Evolutionary conservation across 2,888 invertebrate species (phyloP), one percentile per base, ranked within the genome.

Genomic region (Conus canariensis): DNA sequence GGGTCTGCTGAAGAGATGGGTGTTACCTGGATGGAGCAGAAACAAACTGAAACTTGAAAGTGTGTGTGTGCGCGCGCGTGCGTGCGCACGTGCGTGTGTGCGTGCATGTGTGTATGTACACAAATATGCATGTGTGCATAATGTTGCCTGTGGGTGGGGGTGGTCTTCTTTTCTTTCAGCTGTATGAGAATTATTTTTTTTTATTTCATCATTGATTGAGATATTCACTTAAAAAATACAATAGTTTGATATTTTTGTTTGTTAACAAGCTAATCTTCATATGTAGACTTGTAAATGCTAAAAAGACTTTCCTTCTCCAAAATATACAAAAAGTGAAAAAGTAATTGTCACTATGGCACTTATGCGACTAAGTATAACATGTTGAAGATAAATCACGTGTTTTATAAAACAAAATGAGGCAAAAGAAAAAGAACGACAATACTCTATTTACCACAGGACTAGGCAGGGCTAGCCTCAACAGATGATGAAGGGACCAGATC

Each of bases 401-500:
- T n/a, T 67, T 19, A 77, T 77, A 22, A 6, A 22, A 22, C 22
- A 16, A 77, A 77, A n/a, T 77, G 77, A 77, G n/a, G 25, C 77
- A n/a, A 30, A 22, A 77, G 16, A 19, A 19, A 19, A 22, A 77
- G 19, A 10, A 67, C 0, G 67, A 67, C 12, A 67, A 67, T 14
- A 19, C 12, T 67, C 5, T 67, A 10, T 9, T 77, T 77, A 77
- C 77, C 77, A n/a, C 77, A 77, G 77, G 77, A 30, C 77, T 77
- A 77, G 2, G 77, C 77, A 77, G 77, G 77, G 77, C 77, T 77
- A 30, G 25, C 25, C 77, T n/a, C 25, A 5, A 77, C 77, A 77
- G 77, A 77, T n/a, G 77, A 77, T 22, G 74, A 74, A 77, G 77
- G 77, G 77, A 77, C 77, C 77, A 77, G 77, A 77, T 77, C 77